Evolutionary conservation across 2,888 invertebrate genomes (phyloP).

Genomic region (Venusia cambrica): DNA sequence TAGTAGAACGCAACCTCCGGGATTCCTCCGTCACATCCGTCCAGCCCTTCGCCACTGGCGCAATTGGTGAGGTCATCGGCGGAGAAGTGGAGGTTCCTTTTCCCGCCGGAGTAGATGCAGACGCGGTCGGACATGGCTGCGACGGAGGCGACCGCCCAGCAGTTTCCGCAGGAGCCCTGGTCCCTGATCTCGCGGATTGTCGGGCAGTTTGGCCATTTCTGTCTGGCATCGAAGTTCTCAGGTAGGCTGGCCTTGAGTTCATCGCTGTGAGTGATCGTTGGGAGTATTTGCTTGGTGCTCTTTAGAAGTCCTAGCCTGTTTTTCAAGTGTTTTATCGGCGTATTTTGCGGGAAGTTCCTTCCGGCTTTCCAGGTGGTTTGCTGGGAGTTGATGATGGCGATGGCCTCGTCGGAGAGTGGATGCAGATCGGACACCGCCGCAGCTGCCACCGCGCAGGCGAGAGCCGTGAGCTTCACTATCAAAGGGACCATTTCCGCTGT

Average conservation of each 20-base stretch:
- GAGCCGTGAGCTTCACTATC: too few relatives aligned
- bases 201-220: slow-evolving; percentile 91
- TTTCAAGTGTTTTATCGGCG: slow-evolving; percentile 53
- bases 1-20: background rate
- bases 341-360: slow-evolving; percentile 83
- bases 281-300: background rate
- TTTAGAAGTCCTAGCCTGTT: slow-evolving; percentile 39
- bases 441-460: background rate
- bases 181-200: slow-evolving; percentile 90
- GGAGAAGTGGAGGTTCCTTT: slow-evolving; percentile 86
- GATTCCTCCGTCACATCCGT: slow-evolving; percentile 7
- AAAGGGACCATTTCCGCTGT: too few relatives aligned
- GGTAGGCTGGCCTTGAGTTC: slow-evolving; percentile 80
- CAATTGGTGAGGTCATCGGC: slow-evolving; percentile 74
- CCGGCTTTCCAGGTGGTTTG: slow-evolving; percentile 88
- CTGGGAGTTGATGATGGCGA: slow-evolving; percentile 82
- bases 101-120: slow-evolving; percentile 89
- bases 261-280: slow-evolving; percentile 30
- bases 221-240: slow-evolving; percentile 88
- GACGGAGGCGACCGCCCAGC: slow-evolving; percentile 93
- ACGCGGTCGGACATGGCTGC: slow-evolving; percentile 84
- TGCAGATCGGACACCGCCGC: background rate
- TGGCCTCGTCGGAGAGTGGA: slow-evolving; percentile 85
- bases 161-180: slow-evolving; percentile 94
- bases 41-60: background rate